Evolutionary conservation across 2,797 vertebrate species (phyloP).

Genomic region (Florisuga fusca): DNA sequence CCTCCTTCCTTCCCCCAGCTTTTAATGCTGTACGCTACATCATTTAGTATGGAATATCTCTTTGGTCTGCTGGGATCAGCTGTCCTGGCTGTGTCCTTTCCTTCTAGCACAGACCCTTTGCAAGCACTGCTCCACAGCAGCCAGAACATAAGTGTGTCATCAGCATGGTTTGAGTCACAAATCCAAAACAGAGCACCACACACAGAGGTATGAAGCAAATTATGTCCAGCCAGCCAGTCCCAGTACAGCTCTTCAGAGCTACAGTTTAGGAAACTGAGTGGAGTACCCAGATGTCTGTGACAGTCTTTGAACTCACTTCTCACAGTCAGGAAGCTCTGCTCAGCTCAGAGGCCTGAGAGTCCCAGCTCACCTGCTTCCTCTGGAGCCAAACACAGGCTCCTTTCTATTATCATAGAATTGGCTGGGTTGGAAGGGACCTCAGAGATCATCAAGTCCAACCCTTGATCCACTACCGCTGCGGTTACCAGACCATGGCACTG

Average conservation of each 20-base stretch:
- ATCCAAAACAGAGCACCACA: background rate
- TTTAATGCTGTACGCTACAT: background rate
- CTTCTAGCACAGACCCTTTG: background rate
- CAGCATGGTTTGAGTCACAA: background rate
- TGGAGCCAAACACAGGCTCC: background rate
- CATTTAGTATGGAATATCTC: background rate
- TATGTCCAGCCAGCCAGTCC: background rate
- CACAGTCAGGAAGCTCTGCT: background rate
- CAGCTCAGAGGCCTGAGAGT: background rate
- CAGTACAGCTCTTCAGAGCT: background rate
- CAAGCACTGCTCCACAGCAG: background rate
- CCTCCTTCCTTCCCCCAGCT: background rate
- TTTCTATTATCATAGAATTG: too few species aligned
- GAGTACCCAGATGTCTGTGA: background rate
- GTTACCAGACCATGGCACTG: too few species aligned
- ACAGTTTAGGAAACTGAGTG: background rate
- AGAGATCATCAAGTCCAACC: too few species aligned
- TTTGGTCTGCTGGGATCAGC: background rate
- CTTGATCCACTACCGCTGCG: too few species aligned
- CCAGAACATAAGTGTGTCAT: background rate
- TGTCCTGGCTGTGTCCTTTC: background rate
- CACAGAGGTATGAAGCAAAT: background rate
- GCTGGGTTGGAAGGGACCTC: too few species aligned
- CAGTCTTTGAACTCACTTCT: background rate
- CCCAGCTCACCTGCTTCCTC: accelerated